Evolutionary conservation across 2,888 invertebrate species (phyloP).

Genomic region (Lasius fuliginosus): DNA sequence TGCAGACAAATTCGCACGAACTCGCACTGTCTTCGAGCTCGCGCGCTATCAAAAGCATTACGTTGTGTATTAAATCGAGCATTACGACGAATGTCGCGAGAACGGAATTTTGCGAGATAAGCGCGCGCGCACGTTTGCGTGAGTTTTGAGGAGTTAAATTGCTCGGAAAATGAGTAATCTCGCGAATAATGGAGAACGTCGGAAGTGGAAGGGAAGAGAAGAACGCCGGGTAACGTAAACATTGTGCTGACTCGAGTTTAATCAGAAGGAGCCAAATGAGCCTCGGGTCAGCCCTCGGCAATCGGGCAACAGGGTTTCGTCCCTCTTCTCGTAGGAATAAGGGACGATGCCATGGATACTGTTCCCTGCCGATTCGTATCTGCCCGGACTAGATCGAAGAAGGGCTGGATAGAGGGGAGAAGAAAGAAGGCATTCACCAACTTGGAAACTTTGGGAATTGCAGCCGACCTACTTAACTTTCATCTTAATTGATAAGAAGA

Average conservation of each 20-base stretch:
- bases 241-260: slow-evolving; percentile 57
- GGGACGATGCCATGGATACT: slow-evolving; percentile 27
- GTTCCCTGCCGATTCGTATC: slow-evolving; percentile 45
- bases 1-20: not conserved
- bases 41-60: slow-evolving; percentile 40
- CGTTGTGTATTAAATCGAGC: slow-evolving; percentile 42
- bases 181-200: slow-evolving; percentile 44
- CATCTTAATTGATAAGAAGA: slow-evolving; percentile 60
- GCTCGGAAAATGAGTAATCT: slow-evolving; percentile 61
- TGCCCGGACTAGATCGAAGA: not conserved
- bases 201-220: slow-evolving; percentile 23
- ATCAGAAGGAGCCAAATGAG: slow-evolving; percentile 57
- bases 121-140: slow-evolving; percentile 27
- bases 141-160: slow-evolving; percentile 55
- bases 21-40: not conserved
- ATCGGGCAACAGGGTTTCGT: not conserved
- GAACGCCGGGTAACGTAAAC: slow-evolving; percentile 42
- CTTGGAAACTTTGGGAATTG: slow-evolving; percentile 53
- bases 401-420: not conserved
- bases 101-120: slow-evolving; percentile 26
- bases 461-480: slow-evolving; percentile 23
- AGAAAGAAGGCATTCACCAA: slow-evolving; percentile 13
- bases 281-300: slow-evolving; percentile 26
- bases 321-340: slow-evolving; percentile 1
- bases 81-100: slow-evolving; percentile 17